Conservation (phyloP, 1,140 invertebrate species). For the Ips typographus region DNA sequence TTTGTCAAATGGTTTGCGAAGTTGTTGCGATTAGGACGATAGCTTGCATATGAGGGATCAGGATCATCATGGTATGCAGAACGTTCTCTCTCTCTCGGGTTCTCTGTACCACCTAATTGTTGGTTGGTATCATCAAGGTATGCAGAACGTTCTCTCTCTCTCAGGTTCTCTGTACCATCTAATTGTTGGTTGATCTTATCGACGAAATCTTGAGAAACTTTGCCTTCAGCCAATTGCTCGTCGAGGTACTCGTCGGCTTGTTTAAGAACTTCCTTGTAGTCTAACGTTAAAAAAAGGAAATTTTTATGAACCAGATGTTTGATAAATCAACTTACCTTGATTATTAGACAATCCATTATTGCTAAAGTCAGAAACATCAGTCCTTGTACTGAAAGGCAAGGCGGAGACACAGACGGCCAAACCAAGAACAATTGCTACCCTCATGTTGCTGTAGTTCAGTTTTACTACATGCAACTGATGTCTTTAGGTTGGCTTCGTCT, state of each 20-base stretch:
- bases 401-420: slow-evolving; percentile 16
- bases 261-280: not conserved
- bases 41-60: too few relatives aligned
- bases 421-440: slow-evolving; percentile 14
- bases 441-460: slow-evolving; percentile 15
- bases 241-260: slow-evolving; percentile 4
- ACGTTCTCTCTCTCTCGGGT: too few relatives aligned
- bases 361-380: too few relatives aligned
- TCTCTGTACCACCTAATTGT: not conserved
- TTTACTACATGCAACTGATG: slow-evolving; percentile 20
- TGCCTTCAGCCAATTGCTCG: not conserved
- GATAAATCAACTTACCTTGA: too few relatives aligned
- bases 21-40: too few relatives aligned
- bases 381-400: not conserved
- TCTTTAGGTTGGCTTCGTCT: not conserved
- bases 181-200: slow-evolving; percentile 9
- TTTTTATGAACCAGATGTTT: too few relatives aligned
- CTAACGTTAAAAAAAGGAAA: too few relatives aligned
- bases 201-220: not conserved
- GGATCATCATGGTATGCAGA: too few relatives aligned
- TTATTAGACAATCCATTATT: too few relatives aligned
- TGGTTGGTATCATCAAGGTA: not conserved
- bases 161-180: too few relatives aligned
- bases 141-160: too few relatives aligned
- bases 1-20: too few relatives aligned